These are phyloP conservation scores for Limnephilus rhombicus DNA, from an alignment of 2,888 invertebrate species.

Conservation along the genomic window DNA sequence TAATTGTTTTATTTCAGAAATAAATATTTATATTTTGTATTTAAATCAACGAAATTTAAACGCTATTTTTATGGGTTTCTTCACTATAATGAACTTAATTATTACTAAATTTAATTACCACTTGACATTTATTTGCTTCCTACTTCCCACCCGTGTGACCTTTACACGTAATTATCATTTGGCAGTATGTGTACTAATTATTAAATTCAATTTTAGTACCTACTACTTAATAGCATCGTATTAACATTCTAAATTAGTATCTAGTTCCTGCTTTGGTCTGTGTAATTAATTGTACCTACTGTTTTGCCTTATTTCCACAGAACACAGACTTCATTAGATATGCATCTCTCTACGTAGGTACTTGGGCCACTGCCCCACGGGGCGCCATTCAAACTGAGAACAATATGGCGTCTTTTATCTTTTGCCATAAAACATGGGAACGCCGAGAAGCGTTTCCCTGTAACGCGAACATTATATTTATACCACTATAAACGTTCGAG, in stretches of 20 bases:
- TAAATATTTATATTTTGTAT: not conserved
- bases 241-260: not conserved
- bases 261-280: not conserved
- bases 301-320: not conserved
- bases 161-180: not conserved
- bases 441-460: slow-evolving; percentile 22
- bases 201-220: not conserved
- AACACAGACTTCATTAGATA: not conserved
- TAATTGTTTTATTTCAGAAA: not conserved
- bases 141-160: not conserved
- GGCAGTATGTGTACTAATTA: not conserved
- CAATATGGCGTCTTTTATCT: not conserved
- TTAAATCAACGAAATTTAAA: not conserved
- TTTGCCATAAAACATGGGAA: slow-evolving; percentile 6
- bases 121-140: not conserved
- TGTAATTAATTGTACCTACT: not conserved
- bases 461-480: not conserved
- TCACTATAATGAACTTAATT: not conserved
- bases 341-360: not conserved
- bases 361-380: not conserved
- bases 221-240: not conserved
- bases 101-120: not conserved
- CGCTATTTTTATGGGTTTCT: not conserved
- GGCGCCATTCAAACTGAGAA: not conserved
- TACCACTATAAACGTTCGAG: not conserved